Conservation (phyloP, 30 jellyfish, hydroid and myxozoan genomes). For the Cassiopea andromeda region DNA sequence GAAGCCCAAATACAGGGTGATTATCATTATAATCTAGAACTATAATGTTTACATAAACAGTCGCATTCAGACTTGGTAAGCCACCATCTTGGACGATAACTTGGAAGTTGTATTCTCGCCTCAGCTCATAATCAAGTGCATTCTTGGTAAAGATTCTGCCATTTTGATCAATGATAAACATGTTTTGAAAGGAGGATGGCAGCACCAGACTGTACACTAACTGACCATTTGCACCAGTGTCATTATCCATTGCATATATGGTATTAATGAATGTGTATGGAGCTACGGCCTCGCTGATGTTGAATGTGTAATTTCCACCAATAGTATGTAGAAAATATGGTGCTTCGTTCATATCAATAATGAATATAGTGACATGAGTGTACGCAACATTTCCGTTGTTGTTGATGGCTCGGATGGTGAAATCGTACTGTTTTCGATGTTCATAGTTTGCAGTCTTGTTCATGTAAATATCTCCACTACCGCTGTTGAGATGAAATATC, state of each 20-base stretch:
- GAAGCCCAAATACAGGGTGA: constrained; percentile 71
- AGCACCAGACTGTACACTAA: constrained; percentile 62
- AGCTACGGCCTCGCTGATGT: constrained; percentile 75
- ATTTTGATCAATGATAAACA: constrained; percentile 58
- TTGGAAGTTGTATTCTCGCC: constrained; percentile 32
- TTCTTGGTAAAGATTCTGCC: constrained; percentile 70
- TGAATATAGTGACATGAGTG: constrained; percentile 73
- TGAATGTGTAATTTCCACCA: constrained; percentile 55
- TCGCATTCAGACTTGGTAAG: constrained; percentile 57
- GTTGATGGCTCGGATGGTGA: constrained; percentile 80
- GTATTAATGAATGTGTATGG: constrained; percentile 63
- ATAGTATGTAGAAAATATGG: constrained; percentile 69
- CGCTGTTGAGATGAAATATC: constrained; percentile 24
- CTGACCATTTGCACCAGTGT: constrained; percentile 76
- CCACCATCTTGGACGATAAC: constrained; percentile 72
- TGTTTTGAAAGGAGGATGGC: constrained; percentile 26
- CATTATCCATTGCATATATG: constrained; percentile 80
- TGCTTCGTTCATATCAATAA: constrained; percentile 82
- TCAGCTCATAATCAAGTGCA: constrained; percentile 77
- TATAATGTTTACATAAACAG: constrained; percentile 26
- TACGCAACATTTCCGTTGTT: constrained; percentile 67
- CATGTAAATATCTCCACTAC: constrained; percentile 63
- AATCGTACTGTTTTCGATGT: constrained; percentile 64
- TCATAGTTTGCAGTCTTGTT: constrained; percentile 65
- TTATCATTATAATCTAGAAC: constrained; percentile 85